Percentiles rank a stretch among this genome's conserved stretches.
Evolutionary conservation across 35 echinoderm and acorn worm genomes (phyloP).

Genomic region (Apostichopus californicus): DNA sequence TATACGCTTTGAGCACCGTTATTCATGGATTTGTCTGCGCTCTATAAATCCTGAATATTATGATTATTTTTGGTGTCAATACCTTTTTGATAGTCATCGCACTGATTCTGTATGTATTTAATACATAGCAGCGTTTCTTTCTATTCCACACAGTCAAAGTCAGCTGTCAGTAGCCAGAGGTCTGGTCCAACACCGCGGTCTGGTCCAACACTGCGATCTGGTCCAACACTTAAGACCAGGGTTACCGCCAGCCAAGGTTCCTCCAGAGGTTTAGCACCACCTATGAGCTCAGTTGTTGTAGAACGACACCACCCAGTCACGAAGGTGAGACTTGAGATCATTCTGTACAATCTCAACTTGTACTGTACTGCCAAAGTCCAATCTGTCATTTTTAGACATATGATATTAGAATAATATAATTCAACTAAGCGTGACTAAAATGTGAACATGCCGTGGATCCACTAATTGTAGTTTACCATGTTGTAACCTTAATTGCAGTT

Average conservation of each 20-base stretch:
- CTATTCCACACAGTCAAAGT: not conserved
- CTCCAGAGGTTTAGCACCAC: conserved; percentile 69
- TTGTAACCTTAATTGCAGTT: no score
- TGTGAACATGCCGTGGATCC: no score
- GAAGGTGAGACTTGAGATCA: conserved; percentile 61
- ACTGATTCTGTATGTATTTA: no score
- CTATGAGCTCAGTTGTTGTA: conserved; percentile 93
- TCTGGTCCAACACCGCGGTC: not conserved
- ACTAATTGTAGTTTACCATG: no score
- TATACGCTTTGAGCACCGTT: no score
- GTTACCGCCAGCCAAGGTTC: conserved; percentile 33
- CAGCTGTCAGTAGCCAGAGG: not conserved
- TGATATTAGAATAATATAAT: no score
- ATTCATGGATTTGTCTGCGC: no score
- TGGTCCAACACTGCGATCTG: not conserved
- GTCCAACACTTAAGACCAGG: conserved; percentile 39
- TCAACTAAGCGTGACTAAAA: no score
- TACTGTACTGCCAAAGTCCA: not conserved
- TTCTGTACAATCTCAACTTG: not conserved
- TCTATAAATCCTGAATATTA: no score
- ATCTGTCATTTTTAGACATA: not conserved
- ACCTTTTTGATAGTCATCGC: no score
- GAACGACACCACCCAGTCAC: conserved; percentile 93
- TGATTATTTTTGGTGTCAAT: no score
- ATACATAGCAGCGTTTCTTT: no score